Percentiles rank a stretch among this genome's conserved stretches.
Evolutionary conservation across 2,888 invertebrate species (phyloP).

Genomic region (Phymatocera aterrima): DNA sequence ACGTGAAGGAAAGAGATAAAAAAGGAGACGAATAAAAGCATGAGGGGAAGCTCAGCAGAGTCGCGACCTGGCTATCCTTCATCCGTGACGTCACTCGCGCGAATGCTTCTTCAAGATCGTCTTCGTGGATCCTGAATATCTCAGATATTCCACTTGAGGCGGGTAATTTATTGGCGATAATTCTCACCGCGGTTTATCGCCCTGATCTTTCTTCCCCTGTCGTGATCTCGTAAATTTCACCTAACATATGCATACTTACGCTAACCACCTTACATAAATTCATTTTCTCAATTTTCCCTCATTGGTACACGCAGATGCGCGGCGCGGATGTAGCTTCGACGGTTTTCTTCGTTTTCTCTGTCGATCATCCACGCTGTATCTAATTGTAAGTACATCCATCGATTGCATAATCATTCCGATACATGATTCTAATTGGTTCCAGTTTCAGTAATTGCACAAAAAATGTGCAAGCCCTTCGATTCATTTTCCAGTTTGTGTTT

Average conservation of each 20-base stretch:
- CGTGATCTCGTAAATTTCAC: neutral
- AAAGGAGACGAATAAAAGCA: neutral
- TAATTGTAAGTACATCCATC: too few relatives aligned
- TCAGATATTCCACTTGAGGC: constrained; percentile 40
- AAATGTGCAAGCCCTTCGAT: neutral
- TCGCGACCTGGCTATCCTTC: constrained; percentile 28
- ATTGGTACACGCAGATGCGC: neutral
- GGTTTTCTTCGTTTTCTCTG: too few relatives aligned
- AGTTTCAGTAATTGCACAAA: neutral
- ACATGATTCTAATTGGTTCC: neutral
- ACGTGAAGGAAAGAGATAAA: neutral
- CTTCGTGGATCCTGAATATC: constrained; percentile 22
- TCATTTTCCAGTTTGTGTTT: neutral
- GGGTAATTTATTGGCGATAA: constrained; percentile 32
- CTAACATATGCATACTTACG: too few relatives aligned
- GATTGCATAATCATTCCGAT: neutral
- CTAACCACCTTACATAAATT: too few relatives aligned
- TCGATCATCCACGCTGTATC: too few relatives aligned
- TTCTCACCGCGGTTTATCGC: constrained; percentile 47
- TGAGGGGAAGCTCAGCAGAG: neutral
- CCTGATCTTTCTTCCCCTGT: constrained; percentile 18
- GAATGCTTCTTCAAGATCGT: constrained; percentile 27
- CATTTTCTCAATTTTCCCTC: neutral
- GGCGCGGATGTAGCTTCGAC: too few relatives aligned
- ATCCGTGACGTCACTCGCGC: constrained; percentile 35